Conservation (phyloP, 2,113 vertebrate species). For the Lophotis ruficrista region DNA sequence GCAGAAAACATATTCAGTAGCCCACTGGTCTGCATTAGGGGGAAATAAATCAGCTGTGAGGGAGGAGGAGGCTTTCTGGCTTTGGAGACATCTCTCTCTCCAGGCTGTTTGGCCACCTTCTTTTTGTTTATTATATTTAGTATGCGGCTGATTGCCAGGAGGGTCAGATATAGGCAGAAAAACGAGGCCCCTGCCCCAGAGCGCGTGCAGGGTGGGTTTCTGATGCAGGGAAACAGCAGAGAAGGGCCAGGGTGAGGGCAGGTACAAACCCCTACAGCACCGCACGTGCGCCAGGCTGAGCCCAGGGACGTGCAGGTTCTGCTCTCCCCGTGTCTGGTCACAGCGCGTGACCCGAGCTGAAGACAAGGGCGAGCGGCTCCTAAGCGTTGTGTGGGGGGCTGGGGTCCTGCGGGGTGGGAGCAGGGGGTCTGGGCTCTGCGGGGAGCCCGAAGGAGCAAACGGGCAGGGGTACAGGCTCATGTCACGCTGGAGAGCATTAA, state of each 20-base stretch:
- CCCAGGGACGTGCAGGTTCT: fast-evolving
- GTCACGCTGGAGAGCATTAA: neutral
- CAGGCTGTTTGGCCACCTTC: neutral
- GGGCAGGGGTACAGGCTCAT: fast-evolving
- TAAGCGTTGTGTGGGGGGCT: neutral
- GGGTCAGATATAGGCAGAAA: neutral
- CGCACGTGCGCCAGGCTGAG: fast-evolving
- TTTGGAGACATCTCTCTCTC: neutral
- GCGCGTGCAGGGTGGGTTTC: fast-evolving
- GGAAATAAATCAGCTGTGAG: neutral
- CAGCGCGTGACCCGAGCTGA: fast-evolving
- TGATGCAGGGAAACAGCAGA: fast-evolving
- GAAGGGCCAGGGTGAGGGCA: neutral
- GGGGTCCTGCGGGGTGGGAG: fast-evolving
- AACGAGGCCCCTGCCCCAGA: neutral
- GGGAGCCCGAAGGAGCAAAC: fast-evolving
- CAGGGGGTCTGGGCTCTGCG: fast-evolving
- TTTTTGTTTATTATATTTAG: neutral
- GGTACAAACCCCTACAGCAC: fast-evolving
- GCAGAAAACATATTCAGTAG: neutral
- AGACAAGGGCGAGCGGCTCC: fast-evolving
- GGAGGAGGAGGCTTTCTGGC: neutral
- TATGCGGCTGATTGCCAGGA: neutral
- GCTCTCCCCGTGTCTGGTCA: fast-evolving
- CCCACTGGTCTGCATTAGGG: neutral